phyloP scores from a whole-genome alignment of 2,888 invertebrate genomes.

The Dendrolimus pini region DNA sequence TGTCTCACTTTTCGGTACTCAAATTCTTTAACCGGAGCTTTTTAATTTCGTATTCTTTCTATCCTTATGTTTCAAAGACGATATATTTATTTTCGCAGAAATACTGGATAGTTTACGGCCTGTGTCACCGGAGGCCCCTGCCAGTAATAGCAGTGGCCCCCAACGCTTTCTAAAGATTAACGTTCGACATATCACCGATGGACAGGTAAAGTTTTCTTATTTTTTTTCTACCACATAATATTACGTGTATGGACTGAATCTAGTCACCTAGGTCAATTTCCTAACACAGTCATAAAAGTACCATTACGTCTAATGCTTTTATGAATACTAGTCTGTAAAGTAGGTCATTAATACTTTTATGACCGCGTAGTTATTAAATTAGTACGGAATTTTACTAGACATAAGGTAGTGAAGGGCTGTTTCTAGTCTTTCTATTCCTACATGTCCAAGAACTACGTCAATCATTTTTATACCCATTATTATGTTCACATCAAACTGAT shows the following conservation, averaged over 20 bases:
- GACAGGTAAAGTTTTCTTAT: constrained; percentile 76
- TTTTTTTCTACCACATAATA: too few relatives aligned
- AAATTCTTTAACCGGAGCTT: too few relatives aligned
- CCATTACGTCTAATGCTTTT: neutral
- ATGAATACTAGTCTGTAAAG: neutral
- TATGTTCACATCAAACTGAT: too few relatives aligned
- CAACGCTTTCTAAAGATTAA: constrained; percentile 94
- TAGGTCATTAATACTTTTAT: neutral
- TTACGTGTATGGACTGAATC: too few relatives aligned
- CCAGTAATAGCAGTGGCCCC: constrained; percentile 79
- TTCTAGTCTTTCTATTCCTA: neutral
- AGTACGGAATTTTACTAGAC: neutral
- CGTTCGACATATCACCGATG: constrained; percentile 94
- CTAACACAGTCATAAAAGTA: neutral
- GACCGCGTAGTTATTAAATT: neutral
- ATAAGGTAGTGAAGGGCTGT: neutral
- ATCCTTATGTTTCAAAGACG: too few relatives aligned
- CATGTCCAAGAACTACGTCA: too few relatives aligned
- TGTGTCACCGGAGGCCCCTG: constrained; percentile 86
- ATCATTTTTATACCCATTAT: too few relatives aligned
- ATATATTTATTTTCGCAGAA: constrained; percentile 69
- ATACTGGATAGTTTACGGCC: constrained; percentile 89
- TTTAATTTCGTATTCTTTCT: too few relatives aligned
- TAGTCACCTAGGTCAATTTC: neutral
- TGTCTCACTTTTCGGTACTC: too few relatives aligned